Percentiles rank a stretch among this genome's conserved stretches.
These are phyloP conservation scores for Poecilia wingei DNA, from an alignment of 2,797 vertebrate genomes.

Conservation along the genomic window DNA sequence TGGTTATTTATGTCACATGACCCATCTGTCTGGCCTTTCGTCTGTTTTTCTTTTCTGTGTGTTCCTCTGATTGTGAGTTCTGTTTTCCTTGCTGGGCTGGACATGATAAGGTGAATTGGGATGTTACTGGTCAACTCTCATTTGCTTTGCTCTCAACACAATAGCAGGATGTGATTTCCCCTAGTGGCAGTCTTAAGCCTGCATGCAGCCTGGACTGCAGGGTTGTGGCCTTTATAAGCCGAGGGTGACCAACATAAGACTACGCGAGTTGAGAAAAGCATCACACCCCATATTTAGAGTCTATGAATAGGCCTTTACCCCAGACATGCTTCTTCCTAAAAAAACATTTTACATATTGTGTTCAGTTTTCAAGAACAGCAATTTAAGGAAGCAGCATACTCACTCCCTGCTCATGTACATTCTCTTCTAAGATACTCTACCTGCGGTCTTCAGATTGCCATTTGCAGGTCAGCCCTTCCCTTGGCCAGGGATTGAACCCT, in stretches of 20 bases:
- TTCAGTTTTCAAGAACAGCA: background rate
- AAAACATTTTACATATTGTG: background rate
- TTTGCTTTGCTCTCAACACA: slow-evolving; percentile 51
- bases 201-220: slow-evolving; percentile 18
- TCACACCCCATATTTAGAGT: slow-evolving; percentile 17
- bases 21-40: background rate
- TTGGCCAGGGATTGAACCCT: slow-evolving; percentile 27
- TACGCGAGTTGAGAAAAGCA: slow-evolving; percentile 25
- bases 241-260: slow-evolving; percentile 33
- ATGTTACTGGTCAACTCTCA: slow-evolving; percentile 44
- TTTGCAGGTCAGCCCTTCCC: slow-evolving; percentile 27
- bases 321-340: slow-evolving; percentile 23
- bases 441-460: slow-evolving; percentile 28
- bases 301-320: slow-evolving; percentile 11
- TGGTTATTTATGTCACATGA: background rate
- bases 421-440: slow-evolving; percentile 33
- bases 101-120: slow-evolving; percentile 40
- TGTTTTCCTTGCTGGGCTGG: slow-evolving; percentile 54
- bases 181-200: slow-evolving; percentile 22
- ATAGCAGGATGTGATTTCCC: slow-evolving; percentile 74
- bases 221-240: slow-evolving; percentile 17
- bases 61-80: slow-evolving; percentile 62
- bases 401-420: background rate
- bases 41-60: slow-evolving; percentile 31
- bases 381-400: background rate